Percentiles rank a stretch among this genome's conserved stretches.
phyloP scores from a whole-genome alignment of 1,140 invertebrate genomes.

The Brachionus sp. region DNA sequence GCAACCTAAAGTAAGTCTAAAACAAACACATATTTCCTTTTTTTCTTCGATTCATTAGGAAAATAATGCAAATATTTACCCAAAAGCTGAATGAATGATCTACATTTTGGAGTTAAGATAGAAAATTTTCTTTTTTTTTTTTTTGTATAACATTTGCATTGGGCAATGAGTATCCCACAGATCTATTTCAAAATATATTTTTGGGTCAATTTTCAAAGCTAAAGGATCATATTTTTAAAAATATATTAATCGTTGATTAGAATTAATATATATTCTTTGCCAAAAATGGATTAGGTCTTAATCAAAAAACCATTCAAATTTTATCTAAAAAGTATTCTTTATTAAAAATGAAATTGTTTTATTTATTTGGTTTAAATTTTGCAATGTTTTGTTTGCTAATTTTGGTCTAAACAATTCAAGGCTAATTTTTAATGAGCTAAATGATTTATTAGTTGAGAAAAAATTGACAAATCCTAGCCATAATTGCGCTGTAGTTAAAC shows the following conservation, averaged over 20 bases:
- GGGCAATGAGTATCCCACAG: not conserved
- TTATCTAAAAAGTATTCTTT: not conserved
- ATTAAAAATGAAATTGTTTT: not conserved
- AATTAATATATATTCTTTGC: not conserved
- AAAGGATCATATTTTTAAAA: constrained; percentile 5
- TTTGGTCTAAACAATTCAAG: not conserved
- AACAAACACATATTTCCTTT: not conserved
- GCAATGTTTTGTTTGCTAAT: no score
- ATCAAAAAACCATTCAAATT: not conserved
- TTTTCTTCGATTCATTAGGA: not conserved
- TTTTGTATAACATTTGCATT: not conserved
- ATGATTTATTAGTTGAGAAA: not conserved
- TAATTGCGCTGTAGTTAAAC: not conserved
- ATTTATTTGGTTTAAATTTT: not conserved
- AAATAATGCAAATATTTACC: not conserved
- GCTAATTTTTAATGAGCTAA: not conserved
- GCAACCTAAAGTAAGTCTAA: not conserved
- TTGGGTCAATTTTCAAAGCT: not conserved
- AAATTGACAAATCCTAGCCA: not conserved
- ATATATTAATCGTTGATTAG: not conserved
- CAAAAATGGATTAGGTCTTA: not conserved
- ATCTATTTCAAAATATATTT: not conserved
- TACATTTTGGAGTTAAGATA: not conserved
- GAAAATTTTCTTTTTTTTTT: not conserved
- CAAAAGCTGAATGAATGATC: not conserved